Evolutionary conservation across 2,113 vertebrate genomes (phyloP), one percentile per base, ranked within the genome.

Genomic region (Pseudorasbora parva): DNA sequence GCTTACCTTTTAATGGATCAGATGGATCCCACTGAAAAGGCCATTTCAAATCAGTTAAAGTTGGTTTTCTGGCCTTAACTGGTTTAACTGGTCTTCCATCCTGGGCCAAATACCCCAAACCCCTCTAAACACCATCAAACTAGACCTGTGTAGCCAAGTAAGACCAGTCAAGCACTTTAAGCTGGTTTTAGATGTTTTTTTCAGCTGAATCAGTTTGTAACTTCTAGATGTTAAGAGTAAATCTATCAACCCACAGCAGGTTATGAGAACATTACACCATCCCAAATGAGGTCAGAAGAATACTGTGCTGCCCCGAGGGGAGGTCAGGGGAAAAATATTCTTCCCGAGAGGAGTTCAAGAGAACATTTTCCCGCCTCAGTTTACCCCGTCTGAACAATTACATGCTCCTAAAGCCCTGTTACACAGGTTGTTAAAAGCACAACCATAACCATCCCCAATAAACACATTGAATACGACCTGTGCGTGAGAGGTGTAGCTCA

Each of bases 351-450:
- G n/a, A 78, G 74, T 41, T 62, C n/a, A 79, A 77, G 56, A 73
- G 57, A 86, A 64, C 56, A 64, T 71, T 33, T 15, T 47, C 43
- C 51, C 27, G 15, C 21, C 68, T 19, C 62, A 21, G n/a, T 60
- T 73, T 45, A 59, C 64, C 27, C 41, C 37, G 7, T 64, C 51
- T 60, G 49, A 54, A 17, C 25, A 56, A 75, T 74, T 82, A 82
- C 72, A 82, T 76, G 64, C 14, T 57, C 19, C 33, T 75, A 75
- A 33, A 66, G 45, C 14, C 15, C 76, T 10, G 57, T 81, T 81
- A 84, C 41, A 81, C 56, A 59, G 21, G 41, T 54, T 84, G 71
- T 87, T 84, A 81, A 77, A 81, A 81, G n/a, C 51, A 66, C 23
- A 3, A 47, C 41, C 66, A 19, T 66, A 78, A 64, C 54, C 54